These are phyloP conservation scores for Catocala nupta DNA, from an alignment of 2,888 invertebrate species.

Conservation along the genomic window DNA sequence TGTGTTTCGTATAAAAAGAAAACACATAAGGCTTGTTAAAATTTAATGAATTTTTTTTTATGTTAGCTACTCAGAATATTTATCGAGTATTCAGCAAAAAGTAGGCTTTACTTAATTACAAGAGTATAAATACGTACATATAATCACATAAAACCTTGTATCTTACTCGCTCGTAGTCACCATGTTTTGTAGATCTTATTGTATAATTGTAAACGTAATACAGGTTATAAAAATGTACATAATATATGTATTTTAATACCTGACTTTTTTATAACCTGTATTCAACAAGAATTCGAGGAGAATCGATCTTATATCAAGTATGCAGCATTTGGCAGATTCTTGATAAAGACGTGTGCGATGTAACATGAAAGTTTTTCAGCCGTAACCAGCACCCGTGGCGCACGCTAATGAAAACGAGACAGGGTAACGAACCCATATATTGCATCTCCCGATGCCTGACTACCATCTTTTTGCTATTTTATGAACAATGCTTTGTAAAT, in stretches of 20 bases:
- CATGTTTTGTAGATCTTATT: too few relatives aligned
- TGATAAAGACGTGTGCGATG: conserved; percentile 50
- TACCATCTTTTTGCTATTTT: conserved; percentile 30
- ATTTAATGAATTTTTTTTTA: conserved; percentile 39
- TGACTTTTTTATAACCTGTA: background rate
- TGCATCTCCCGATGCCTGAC: conserved; percentile 53
- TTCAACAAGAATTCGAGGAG: background rate
- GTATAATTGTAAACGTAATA: too few relatives aligned
- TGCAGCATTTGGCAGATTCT: conserved; percentile 41
- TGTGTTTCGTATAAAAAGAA: conserved; percentile 24
- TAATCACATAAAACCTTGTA: too few relatives aligned
- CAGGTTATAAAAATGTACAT: background rate
- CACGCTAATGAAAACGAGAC: conserved; percentile 81
- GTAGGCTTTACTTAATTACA: conserved; percentile 22
- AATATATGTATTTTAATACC: background rate
- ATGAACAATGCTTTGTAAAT: conserved; percentile 2
- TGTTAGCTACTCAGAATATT: conserved; percentile 27
- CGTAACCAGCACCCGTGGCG: conserved; percentile 64
- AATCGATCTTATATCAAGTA: conserved; percentile 30
- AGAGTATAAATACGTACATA: background rate
- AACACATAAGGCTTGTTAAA: conserved; percentile 23
- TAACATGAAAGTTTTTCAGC: conserved; percentile 72
- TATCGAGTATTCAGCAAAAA: conserved; percentile 39
- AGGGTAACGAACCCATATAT: conserved; percentile 75
- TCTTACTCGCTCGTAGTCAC: too few relatives aligned